Evolutionary conservation across 2,113 vertebrate species (phyloP).

Genomic region (Alethe castanea): DNA sequence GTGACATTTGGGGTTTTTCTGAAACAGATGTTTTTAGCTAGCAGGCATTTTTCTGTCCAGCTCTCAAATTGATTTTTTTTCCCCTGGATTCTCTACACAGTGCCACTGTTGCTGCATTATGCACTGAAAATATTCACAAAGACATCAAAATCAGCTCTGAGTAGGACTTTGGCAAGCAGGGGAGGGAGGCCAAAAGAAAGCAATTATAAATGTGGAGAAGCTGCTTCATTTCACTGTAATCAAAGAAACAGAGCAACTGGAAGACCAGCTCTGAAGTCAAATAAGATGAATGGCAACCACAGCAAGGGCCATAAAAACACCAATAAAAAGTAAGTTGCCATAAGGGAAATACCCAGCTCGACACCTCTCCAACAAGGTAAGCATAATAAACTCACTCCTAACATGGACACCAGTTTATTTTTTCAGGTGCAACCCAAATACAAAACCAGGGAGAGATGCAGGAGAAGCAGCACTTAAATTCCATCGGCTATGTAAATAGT

Average conservation of each 20-base stretch:
- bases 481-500: not conserved
- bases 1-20: not conserved
- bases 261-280: not conserved
- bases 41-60: not conserved
- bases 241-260: not conserved
- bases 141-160: not conserved
- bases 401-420: not conserved
- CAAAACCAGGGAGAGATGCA: not conserved
- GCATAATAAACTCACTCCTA: constrained; percentile 20
- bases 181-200: not conserved
- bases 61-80: not conserved
- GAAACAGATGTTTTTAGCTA: constrained; percentile 4
- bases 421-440: constrained; percentile 33
- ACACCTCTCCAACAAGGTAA: constrained; percentile 2
- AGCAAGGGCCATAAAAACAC: constrained; percentile 19
- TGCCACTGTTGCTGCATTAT: not conserved
- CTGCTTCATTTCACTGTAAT: not conserved
- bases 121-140: not conserved
- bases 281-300: constrained; percentile 4
- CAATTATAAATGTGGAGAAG: not conserved
- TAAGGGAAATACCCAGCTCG: constrained; percentile 14
- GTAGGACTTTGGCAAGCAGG: not conserved
- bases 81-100: not conserved
- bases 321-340: constrained; percentile 22
- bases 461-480: not conserved